These are phyloP conservation scores for Trichopoda pennipes DNA, from an alignment of 2,888 invertebrate species.

Conservation along the genomic window DNA sequence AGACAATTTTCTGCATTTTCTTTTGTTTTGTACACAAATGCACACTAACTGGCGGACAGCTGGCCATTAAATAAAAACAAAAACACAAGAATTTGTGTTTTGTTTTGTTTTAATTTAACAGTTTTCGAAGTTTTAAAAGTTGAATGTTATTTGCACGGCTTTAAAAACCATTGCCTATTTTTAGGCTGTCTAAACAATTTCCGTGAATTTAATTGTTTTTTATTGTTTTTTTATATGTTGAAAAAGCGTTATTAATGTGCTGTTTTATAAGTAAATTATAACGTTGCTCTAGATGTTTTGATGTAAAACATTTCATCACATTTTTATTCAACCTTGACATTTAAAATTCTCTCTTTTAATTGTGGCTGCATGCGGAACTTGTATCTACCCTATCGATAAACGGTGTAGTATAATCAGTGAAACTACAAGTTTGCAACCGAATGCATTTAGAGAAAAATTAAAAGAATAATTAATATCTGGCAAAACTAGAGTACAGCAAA, in stretches of 20 bases:
- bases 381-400: background rate
- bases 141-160: background rate
- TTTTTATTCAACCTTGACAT: constrained; percentile 52
- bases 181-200: constrained; percentile 23
- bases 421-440: background rate
- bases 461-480: no score
- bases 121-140: constrained; percentile 18
- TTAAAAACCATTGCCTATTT: constrained; percentile 34
- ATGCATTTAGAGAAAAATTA: no score
- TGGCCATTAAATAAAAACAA: background rate
- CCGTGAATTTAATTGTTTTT: background rate
- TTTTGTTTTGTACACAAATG: constrained; percentile 26
- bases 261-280: background rate
- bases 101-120: constrained; percentile 16
- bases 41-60: background rate
- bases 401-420: background rate
- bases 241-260: background rate
- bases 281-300: background rate
- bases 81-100: no score
- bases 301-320: background rate
- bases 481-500: no score
- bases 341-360: constrained; percentile 4
- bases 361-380: constrained; percentile 4
- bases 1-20: constrained; percentile 27
- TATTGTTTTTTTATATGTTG: background rate